Percentiles rank a stretch among this genome's conserved stretches.
These are phyloP conservation scores for Hydra vulgaris DNA, from an alignment of 30 jellyfish, hydroid and myxozoan genomes.

Conservation along the genomic window DNA sequence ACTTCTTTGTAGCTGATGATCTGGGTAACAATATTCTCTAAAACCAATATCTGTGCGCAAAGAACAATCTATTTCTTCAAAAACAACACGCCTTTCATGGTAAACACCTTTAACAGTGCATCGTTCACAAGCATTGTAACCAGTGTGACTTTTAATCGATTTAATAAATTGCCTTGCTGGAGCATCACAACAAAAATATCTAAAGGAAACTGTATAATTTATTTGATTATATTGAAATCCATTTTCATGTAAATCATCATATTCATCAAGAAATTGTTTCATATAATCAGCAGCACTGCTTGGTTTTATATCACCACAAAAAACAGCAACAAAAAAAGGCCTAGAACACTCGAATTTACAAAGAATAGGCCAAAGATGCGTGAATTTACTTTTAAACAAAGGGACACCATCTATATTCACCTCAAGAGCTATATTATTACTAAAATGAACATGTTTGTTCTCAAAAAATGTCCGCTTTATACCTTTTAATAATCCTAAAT, in stretches of 20 bases:
- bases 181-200: conserved; percentile 3
- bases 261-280: not conserved
- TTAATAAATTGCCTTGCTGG: not conserved
- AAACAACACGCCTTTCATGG: conserved; percentile 12
- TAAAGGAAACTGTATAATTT: not conserved
- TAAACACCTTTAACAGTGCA: conserved; percentile 4
- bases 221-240: not conserved
- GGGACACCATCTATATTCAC: conserved; percentile 30
- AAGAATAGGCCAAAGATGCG: conserved; percentile 29
- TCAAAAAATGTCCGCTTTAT: not conserved
- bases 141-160: conserved; percentile 1
- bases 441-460: not conserved
- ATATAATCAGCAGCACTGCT: not conserved
- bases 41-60: no score
- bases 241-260: not conserved
- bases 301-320: conserved; percentile 18
- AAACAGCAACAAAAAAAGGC: conserved; percentile 17
- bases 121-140: not conserved
- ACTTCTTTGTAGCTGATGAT: no score
- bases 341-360: not conserved
- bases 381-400: not conserved
- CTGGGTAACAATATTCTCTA: no score
- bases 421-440: not conserved
- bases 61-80: conserved; percentile 2
- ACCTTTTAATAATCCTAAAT: conserved; percentile 5